Evolutionary conservation across 2,888 invertebrate genomes (phyloP), one percentile per base, ranked within the genome.

Genomic region (Xylophagus ater): DNA sequence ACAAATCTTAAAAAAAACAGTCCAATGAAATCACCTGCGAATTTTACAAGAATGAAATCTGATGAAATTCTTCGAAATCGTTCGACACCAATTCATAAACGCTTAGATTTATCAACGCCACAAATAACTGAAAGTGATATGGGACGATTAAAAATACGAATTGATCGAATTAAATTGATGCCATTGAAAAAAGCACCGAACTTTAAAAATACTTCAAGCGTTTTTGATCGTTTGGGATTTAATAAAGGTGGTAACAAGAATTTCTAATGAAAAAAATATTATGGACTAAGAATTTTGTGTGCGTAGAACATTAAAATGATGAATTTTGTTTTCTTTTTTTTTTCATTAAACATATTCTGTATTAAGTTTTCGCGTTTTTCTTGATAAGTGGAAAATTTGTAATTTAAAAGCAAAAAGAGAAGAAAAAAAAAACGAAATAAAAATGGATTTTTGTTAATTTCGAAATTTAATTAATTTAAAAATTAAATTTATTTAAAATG

Each of bases 31-130:
- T 37, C 52, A 24, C 14, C 19, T 5, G 38, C 38, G 15, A 15
- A 26, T 4, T 30, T 31, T 1, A 49, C 57, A 33, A 56, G 60
- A 17, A 53, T 65, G 56, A 60, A 58, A 37, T 62, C 62, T 7
- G 64, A 64, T 47, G 62, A 60, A 35, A 9, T 63, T 4, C 31
- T 58, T 4, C n/a, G 15, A 4, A 41, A 51, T 20, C 51, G 52
- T 0, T 50, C 54, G 26, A 43, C 56, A 21, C 53, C 64, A 1
- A 56, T 65, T 7, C 58, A 60, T 34, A 60, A 51, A 36, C 55
- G 65, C 25, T 44, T 64, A 31, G 59, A 39, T 20, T 15, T 41
- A 20, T 8, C 33, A 2, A 20, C 33, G 19, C 14, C 32, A 14
- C 14, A 19, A 29, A 7, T 25, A 7, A 8, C 20, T 10, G 17